Conservation (phyloP, 2,797 vertebrate species). For the Pteropus rufus region DNA sequence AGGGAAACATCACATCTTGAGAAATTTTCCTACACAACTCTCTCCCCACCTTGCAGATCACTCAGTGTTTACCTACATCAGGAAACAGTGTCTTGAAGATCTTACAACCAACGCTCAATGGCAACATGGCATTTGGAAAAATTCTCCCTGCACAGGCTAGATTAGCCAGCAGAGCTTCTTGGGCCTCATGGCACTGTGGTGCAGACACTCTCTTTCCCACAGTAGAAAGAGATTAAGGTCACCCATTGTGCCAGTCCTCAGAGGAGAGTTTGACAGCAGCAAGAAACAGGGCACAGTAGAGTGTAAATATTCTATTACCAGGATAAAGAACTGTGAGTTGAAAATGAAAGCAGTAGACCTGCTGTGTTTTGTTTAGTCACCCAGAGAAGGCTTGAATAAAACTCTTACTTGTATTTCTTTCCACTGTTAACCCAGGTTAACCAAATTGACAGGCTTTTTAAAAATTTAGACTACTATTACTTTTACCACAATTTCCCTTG, state of each 20-base stretch:
- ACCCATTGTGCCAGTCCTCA: not conserved
- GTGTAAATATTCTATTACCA: not conserved
- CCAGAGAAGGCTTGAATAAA: not conserved
- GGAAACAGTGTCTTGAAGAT: not conserved
- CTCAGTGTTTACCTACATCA: not conserved
- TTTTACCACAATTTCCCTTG: slow-evolving; percentile 12
- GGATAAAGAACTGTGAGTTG: not conserved
- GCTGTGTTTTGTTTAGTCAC: slow-evolving; percentile 39
- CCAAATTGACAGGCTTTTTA: not conserved
- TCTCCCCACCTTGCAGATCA: not conserved
- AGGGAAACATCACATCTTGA: not conserved
- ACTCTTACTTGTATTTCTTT: slow-evolving; percentile 43
- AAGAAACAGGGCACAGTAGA: not conserved
- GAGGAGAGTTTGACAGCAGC: not conserved
- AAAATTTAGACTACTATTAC: slow-evolving; percentile 19
- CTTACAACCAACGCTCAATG: not conserved
- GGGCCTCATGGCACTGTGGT: not conserved
- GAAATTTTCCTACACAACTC: not conserved
- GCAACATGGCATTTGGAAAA: not conserved
- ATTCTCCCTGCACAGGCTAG: not conserved
- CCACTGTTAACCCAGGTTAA: slow-evolving; percentile 27
- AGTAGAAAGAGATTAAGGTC: not conserved
- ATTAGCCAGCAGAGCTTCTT: not conserved
- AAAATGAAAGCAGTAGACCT: not conserved
- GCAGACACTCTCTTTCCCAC: not conserved